phyloP scores from a whole-genome alignment of 2,888 invertebrate genomes.

The Yponomeuta cagnagella region DNA sequence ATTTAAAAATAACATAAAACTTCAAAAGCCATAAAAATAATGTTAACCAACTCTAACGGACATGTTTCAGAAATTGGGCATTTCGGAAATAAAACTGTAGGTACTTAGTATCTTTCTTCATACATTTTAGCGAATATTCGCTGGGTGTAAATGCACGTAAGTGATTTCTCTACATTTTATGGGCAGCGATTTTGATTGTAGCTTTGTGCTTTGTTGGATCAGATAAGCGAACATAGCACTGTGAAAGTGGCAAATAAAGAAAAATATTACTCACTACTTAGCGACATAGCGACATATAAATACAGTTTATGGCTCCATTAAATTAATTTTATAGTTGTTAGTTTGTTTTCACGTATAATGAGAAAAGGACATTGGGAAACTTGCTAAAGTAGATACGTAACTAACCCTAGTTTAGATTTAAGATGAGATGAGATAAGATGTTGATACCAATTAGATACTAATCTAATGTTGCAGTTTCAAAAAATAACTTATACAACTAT shows the following conservation, averaged over 20 bases:
- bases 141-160: neutral
- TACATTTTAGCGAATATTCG: neutral
- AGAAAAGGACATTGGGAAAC: neutral
- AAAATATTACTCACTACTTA: neutral
- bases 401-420: too few relatives aligned
- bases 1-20: too few relatives aligned
- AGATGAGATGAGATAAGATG: too few relatives aligned
- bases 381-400: neutral
- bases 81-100: too few relatives aligned
- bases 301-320: neutral
- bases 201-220: neutral
- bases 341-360: neutral
- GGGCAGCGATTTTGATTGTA: neutral
- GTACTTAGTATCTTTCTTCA: too few relatives aligned
- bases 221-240: neutral
- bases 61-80: too few relatives aligned
- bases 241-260: neutral
- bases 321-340: neutral
- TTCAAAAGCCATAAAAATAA: too few relatives aligned
- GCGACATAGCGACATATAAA: neutral
- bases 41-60: too few relatives aligned
- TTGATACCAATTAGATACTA: too few relatives aligned
- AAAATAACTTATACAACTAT: too few relatives aligned
- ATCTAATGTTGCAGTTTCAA: too few relatives aligned
- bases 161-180: neutral